Base-by-base conservation (phyloP, 2,797 vertebrate genomes). In the Cossypha caffra region DNA sequence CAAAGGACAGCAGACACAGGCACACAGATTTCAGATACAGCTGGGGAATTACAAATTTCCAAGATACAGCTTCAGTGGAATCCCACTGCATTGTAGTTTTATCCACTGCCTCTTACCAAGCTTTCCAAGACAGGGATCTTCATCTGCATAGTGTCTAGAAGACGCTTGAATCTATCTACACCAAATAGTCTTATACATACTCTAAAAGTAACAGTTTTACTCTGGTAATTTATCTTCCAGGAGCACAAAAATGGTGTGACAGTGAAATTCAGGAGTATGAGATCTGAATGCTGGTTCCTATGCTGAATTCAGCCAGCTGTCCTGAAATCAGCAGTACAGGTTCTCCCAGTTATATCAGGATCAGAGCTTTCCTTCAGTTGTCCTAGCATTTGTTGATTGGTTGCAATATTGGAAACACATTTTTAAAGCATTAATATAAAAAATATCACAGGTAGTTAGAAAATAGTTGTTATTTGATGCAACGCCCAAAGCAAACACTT, bases 401-500 rank as follows among this genome's bases (percentile, higher is more conserved):
- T 55, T 81, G n/a, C 42, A 57, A 13, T 35, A 66, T 17, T 71
- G 48, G 62, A 78, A 93, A 72, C 9, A 61, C 4, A 50, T 61
- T 95, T 95, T 94, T 40, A 61, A 93, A 73, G 40, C 48, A 81
- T 52, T 63, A 67, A 54, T 86, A 88, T 68, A 29, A 43, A 90
- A 95, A 84, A 81, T 42, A 88, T 54, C 62, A 91, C 20, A 73
- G 73, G 52, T 57, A 81, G 29, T 16, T 78, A 84, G 64, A 78
- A 88, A 95, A 78, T 25, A 90, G 48, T 42, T 88, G 73, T 50
- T 88, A 59, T 47, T 79, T 85, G 74, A 76, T 35, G 54, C 7
- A 62, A 42, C 0, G 10, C 31, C 67, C 42, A 74, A 91, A 91
- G 68, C n/a, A 80, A 93, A 74, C 42, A 64, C 45, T 79, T 19